Evolutionary conservation across 2,797 vertebrate genomes (phyloP).

Genomic region (Myotis vivesi): DNA sequence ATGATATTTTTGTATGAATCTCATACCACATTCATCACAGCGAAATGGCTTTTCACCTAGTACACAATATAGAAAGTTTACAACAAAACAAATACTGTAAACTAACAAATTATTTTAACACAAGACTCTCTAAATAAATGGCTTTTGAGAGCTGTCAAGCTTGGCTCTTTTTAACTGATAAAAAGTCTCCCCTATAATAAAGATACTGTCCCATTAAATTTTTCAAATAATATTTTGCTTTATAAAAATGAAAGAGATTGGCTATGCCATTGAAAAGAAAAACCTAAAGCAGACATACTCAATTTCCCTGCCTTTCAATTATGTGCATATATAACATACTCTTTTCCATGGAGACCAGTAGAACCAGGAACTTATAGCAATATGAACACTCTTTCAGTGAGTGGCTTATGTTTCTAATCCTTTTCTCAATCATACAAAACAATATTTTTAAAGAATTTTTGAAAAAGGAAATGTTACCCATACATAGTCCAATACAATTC

Average conservation of each 20-base stretch:
- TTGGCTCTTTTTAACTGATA: conserved; percentile 5
- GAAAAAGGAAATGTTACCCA: neutral
- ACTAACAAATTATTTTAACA: conserved; percentile 39
- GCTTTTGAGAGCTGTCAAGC: neutral
- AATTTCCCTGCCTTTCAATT: neutral
- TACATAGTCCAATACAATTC: neutral
- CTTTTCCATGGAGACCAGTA: neutral
- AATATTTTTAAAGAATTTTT: neutral
- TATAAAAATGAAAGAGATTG: conserved; percentile 1
- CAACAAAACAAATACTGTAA: conserved; percentile 71
- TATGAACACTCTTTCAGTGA: neutral
- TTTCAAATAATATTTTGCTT: conserved; percentile 6
- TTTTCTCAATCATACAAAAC: conserved; percentile 9
- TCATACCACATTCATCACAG: conserved; percentile 99
- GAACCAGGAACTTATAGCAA: neutral
- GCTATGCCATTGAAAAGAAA: neutral
- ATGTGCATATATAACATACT: neutral
- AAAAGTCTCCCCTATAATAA: conserved; percentile 18
- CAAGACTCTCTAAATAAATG: conserved; percentile 39
- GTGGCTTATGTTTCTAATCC: neutral
- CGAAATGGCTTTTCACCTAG: conserved; percentile 98
- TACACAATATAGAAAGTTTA: conserved; percentile 64
- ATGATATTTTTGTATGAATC: conserved; percentile 99
- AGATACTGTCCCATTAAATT: neutral
- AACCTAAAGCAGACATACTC: neutral